Evolutionary conservation across 2,797 vertebrate species (phyloP).

Genomic region (Mus spretus): DNA sequence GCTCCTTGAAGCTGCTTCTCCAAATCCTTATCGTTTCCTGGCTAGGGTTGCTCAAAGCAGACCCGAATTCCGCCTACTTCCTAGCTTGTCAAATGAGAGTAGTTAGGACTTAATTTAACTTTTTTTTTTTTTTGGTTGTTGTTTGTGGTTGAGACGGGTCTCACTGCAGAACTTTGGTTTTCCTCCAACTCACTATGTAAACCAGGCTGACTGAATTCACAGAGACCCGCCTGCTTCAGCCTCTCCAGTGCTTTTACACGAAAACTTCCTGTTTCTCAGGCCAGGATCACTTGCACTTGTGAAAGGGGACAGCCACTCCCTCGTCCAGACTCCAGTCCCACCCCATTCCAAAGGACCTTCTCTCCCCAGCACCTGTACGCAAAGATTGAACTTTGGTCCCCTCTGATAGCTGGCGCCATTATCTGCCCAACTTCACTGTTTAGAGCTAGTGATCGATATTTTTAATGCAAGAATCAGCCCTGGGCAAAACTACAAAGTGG

Average conservation of each 20-base stretch:
- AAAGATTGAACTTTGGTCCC: conserved; percentile 30
- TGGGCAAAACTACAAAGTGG: conserved; percentile 42
- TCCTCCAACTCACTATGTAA: not conserved
- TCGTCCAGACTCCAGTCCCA: not conserved
- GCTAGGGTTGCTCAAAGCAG: not conserved
- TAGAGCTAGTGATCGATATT: conserved; percentile 21
- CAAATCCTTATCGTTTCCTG: not conserved
- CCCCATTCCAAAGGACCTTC: not conserved
- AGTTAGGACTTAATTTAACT: not conserved
- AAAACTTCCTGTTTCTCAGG: conserved; percentile 49
- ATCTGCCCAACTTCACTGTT: conserved; percentile 41
- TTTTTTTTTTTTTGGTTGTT: not conserved
- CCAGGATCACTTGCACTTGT: not conserved
- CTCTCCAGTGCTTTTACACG: not conserved
- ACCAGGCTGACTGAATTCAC: not conserved
- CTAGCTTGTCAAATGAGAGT: not conserved
- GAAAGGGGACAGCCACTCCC: not conserved
- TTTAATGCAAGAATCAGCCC: conserved; percentile 18
- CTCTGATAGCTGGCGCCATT: conserved; percentile 30
- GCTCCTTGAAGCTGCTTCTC: not conserved
- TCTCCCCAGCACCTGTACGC: conserved; percentile 9
- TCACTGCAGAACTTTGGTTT: not conserved
- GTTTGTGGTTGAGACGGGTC: not conserved
- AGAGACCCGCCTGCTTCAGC: too few species aligned
- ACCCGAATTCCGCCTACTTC: not conserved